Conservation (phyloP, 2,797 vertebrate genomes). For the Sorex maritimensis region DNA sequence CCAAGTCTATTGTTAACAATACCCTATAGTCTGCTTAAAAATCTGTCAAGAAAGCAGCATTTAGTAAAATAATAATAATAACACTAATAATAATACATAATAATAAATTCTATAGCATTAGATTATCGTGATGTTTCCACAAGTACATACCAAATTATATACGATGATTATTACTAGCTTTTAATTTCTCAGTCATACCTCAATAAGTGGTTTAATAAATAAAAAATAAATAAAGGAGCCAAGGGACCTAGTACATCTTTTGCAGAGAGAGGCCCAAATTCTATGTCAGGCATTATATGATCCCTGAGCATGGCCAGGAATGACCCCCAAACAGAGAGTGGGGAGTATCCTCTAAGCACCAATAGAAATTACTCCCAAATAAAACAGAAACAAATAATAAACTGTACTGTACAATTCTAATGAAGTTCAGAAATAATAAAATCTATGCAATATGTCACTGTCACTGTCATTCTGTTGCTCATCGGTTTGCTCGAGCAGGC, state of each 20-base stretch:
- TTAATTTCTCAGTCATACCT: not conserved
- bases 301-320: no score
- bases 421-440: not conserved
- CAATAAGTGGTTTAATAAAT: not conserved
- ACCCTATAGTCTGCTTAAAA: not conserved
- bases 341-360: no score
- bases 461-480: no score
- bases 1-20: not conserved
- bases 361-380: no score
- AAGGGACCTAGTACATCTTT: no score
- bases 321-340: no score
- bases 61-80: not conserved
- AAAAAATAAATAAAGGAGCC: not conserved
- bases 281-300: no score
- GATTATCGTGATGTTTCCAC: not conserved
- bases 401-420: not conserved
- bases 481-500: no score
- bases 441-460: no score
- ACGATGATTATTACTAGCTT: not conserved
- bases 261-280: no score
- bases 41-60: not conserved
- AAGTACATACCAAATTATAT: not conserved
- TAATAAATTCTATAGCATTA: no score
- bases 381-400: no score
- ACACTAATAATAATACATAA: not conserved